A percentile compares a stretch with the other conserved stretches of the same genome.
These are phyloP conservation scores for Parasteatoda lunata DNA, from an alignment of 2,888 invertebrate genomes.

Conservation along the genomic window DNA sequence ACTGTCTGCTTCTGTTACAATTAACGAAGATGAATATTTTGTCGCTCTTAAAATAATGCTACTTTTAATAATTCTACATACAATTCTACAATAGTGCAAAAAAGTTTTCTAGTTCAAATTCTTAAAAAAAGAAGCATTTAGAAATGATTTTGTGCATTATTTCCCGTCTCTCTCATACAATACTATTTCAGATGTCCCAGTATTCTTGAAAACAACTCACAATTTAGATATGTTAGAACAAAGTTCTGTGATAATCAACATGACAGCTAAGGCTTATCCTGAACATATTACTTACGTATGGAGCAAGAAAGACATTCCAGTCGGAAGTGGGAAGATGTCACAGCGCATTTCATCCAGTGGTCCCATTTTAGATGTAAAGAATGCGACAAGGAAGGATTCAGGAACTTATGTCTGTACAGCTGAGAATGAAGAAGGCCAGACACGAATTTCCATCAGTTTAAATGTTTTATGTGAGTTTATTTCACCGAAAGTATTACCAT, in stretches of 20 bases:
- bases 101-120: no score
- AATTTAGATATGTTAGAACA: conserved; percentile 80
- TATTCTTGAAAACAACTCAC: conserved; percentile 70
- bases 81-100: no score
- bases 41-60: no score
- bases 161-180: no score
- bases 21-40: no score
- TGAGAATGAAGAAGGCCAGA: conserved; percentile 88
- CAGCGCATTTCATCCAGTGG: conserved; percentile 35
- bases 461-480: conserved; percentile 82
- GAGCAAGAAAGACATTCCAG: conserved; percentile 76
- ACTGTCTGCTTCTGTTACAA: no score
- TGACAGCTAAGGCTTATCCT: conserved; percentile 90
- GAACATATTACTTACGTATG: conserved; percentile 87
- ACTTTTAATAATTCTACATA: no score
- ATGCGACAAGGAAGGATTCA: conserved; percentile 85
- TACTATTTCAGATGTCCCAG: conserved; percentile 72
- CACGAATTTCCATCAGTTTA: conserved; percentile 84
- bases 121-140: no score
- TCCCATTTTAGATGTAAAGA: conserved; percentile 86
- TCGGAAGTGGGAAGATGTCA: conserved; percentile 2
- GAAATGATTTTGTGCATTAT: no score
- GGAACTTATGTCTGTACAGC: conserved; percentile 91
- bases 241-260: conserved; percentile 84
- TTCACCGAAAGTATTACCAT: neutral